These are phyloP conservation scores for Varecia variegata DNA, from an alignment of 2,797 vertebrate species.

Conservation along the genomic window DNA sequence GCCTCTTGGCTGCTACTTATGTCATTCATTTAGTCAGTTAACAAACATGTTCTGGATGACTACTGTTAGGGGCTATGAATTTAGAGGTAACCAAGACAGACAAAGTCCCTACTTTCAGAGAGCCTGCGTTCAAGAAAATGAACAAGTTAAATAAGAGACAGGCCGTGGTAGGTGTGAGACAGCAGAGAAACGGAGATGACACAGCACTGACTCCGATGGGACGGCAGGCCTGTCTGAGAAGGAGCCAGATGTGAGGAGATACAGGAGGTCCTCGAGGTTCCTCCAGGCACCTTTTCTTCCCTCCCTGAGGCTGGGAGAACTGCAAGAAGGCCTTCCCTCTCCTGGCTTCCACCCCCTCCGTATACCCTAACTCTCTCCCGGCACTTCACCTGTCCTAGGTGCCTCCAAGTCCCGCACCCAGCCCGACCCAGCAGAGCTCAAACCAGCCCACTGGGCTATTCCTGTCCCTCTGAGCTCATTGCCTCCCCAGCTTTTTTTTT, in stretches of 20 bases:
- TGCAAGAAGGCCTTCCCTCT: background rate
- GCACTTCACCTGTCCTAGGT: background rate
- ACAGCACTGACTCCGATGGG: background rate
- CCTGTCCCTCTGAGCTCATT: background rate
- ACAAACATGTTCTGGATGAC: background rate
- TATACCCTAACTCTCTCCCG: background rate
- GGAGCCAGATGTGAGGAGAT: background rate
- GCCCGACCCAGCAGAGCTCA: background rate
- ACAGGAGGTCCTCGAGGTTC: background rate
- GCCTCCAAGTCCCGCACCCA: background rate
- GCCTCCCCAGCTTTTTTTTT: background rate
- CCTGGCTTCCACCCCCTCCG: background rate
- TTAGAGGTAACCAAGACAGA: background rate
- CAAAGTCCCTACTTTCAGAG: background rate
- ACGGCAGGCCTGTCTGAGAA: background rate
- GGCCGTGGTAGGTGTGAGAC: background rate
- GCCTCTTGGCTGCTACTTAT: background rate
- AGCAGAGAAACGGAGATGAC: background rate
- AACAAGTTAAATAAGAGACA: background rate
- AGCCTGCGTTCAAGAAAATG: background rate
- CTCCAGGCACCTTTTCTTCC: background rate
- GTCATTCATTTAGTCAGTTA: background rate
- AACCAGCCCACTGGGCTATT: background rate
- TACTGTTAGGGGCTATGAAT: background rate
- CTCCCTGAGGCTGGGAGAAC: background rate